Base-by-base conservation (phyloP, 2,113 vertebrate species). In the Prolemur simus region DNA sequence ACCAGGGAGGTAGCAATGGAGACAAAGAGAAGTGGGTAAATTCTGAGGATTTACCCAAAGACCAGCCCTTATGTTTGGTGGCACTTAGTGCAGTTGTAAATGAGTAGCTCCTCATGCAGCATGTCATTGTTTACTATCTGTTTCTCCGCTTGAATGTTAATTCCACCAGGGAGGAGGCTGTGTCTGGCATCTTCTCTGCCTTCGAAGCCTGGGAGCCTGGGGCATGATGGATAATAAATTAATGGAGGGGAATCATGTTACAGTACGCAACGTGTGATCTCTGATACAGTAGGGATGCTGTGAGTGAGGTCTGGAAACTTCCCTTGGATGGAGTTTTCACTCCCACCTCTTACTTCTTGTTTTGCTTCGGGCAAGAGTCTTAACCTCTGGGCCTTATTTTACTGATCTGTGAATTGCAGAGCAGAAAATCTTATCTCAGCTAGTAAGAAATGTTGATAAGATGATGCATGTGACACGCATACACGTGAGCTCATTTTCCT, bases 201-300 rank as follows among this genome's bases (percentile, higher is more conserved):
- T 81, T 27, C 7, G 54, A 74, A 77, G 83, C 23, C 42, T 12
- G 32, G n/a, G 56, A 83, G 83, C n/a, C n/a, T 12, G 32, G n/a
- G 66, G 17, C 6, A 2, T 8, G 10, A 54, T 6, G 7, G 8
- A 21, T 21, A 56, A 56, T 3, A 42, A 42, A 5, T 25, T 27
- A 37, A 37, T 6, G 34, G 52, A 21, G 4, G 68, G 47, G 5
- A 6, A 27, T 9, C 4, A 6, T 7, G n/a, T 6, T 10, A 81
- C 34, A 4, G 29, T 0, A 5, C 12, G 18, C 0, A 2, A 25
- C 54, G 39, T 0, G 0, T 3, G 32, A 20, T 17, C 63, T 85
- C 45, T 18, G 78, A 34, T 13, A 17, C 37, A 15, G 56, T 1
- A 45, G 47, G 58, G 52, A 27, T 0, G 2, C 1, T n/a, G 54